Percentiles rank a stretch among this genome's conserved stretches.
Conservation (phyloP, 2,888 invertebrate species). For the Therioaphis trifolii region DNA sequence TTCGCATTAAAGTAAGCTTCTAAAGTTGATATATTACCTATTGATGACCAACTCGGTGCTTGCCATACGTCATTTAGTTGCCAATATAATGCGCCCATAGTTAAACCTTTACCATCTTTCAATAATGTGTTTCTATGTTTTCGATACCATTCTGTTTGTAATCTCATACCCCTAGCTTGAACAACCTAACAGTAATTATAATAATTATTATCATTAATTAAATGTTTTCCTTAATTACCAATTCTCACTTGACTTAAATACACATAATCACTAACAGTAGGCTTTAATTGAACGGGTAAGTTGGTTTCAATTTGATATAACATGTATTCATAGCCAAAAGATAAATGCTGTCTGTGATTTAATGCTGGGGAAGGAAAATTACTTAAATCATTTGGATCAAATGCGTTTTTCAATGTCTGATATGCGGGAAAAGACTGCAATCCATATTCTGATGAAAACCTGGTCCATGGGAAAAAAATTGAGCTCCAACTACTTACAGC, state of each 20-base stretch:
- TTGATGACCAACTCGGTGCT: constrained; percentile 94
- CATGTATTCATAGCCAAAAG: constrained; percentile 77
- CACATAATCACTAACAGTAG: constrained; percentile 77
- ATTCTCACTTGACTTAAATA: constrained; percentile 86
- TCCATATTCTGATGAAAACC: constrained; percentile 97
- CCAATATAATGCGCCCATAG: constrained; percentile 99
- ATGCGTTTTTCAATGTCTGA: constrained; percentile 75
- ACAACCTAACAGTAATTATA: constrained; percentile 70
- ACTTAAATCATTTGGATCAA: constrained; percentile 71
- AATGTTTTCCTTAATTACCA: not conserved
- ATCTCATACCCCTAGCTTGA: constrained; percentile 89
- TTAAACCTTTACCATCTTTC: constrained; percentile 75
- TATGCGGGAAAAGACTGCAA: constrained; percentile 88
- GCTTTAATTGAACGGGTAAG: constrained; percentile 73
- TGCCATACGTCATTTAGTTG: constrained; percentile 98
- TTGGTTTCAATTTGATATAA: constrained; percentile 74
- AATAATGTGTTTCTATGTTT: constrained; percentile 72
- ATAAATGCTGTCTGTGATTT: constrained; percentile 87
- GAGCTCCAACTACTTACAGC: constrained; percentile 83
- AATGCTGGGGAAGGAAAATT: constrained; percentile 74
- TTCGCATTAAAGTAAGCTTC: too few species aligned
- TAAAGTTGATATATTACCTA: too few species aligned
- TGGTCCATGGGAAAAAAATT: constrained; percentile 80
- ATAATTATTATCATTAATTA: not conserved
- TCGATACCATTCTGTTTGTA: constrained; percentile 86